These are phyloP conservation scores for Microcebus tavaratra DNA, from an alignment of 2,113 vertebrate species.

Conservation along the genomic window DNA sequence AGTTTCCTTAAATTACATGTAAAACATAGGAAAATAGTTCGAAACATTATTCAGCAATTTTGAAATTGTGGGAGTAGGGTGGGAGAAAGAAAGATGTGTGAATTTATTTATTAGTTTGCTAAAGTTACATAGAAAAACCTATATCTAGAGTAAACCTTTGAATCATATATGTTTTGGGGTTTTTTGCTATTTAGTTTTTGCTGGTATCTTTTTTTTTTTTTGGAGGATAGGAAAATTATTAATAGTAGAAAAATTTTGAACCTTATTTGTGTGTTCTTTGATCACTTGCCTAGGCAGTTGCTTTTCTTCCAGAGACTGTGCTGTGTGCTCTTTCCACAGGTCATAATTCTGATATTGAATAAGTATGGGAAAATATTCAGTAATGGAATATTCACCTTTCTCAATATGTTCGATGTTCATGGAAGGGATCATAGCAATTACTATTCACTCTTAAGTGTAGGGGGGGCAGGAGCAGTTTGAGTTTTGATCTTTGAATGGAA, in stretches of 20 bases:
- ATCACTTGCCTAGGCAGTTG: background rate
- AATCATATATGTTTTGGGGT: background rate
- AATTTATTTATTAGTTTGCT: background rate
- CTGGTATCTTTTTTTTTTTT: background rate
- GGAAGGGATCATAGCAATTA: conserved; percentile 81
- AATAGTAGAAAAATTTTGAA: background rate
- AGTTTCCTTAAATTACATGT: background rate
- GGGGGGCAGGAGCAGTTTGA: conserved; percentile 78
- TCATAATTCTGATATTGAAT: background rate
- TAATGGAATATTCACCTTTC: background rate
- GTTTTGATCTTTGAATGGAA: conserved; percentile 86
- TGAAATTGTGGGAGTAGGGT: background rate
- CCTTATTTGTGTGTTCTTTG: background rate
- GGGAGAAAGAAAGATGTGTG: background rate
- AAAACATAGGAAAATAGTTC: conserved; percentile 8
- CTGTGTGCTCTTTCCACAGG: background rate
- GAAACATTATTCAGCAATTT: background rate
- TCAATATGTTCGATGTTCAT: conserved; percentile 33
- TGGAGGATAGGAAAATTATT: background rate
- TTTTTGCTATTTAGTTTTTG: conserved; percentile 9
- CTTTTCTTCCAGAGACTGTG: background rate
- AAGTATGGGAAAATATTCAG: conserved; percentile 20
- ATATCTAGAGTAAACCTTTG: background rate
- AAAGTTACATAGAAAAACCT: background rate
- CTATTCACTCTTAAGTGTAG: conserved; percentile 78